phyloP scores from a whole-genome alignment of 2,797 vertebrate species.

The Onychomys arenicola region DNA sequence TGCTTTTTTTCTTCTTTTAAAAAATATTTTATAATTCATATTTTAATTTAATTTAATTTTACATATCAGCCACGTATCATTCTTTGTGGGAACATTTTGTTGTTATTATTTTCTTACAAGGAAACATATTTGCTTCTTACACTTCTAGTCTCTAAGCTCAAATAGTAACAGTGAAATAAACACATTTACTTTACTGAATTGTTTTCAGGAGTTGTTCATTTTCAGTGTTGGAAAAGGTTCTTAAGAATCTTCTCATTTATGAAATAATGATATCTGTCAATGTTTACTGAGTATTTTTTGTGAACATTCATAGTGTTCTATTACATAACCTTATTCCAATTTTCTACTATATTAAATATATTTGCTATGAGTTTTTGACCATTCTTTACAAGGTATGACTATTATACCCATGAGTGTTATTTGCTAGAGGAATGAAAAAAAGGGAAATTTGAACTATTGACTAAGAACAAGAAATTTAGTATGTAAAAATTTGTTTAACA shows the following conservation, averaged over 20 bases:
- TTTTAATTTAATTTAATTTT: too few relatives aligned
- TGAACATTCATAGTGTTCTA: too few relatives aligned
- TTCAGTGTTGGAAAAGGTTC: background rate
- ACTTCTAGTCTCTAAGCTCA: background rate
- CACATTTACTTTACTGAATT: background rate
- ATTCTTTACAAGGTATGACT: background rate
- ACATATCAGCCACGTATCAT: too few relatives aligned
- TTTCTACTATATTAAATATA: background rate
- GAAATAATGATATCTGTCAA: background rate
- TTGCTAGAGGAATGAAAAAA: background rate
- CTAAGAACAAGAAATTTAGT: background rate
- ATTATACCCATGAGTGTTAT: background rate
- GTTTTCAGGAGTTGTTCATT: background rate
- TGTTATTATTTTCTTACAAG: background rate
- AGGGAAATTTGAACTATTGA: background rate
- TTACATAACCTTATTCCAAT: background rate
- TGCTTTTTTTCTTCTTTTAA: too few relatives aligned
- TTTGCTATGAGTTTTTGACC: background rate
- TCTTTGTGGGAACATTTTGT: background rate
- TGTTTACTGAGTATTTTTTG: background rate
- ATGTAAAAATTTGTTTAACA: background rate
- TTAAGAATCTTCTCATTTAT: background rate
- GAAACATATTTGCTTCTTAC: background rate
- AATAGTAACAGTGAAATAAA: background rate
- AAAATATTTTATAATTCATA: too few relatives aligned